phyloP scores from a whole-genome alignment of 1,140 invertebrate species.

The Gerris buenoi region DNA sequence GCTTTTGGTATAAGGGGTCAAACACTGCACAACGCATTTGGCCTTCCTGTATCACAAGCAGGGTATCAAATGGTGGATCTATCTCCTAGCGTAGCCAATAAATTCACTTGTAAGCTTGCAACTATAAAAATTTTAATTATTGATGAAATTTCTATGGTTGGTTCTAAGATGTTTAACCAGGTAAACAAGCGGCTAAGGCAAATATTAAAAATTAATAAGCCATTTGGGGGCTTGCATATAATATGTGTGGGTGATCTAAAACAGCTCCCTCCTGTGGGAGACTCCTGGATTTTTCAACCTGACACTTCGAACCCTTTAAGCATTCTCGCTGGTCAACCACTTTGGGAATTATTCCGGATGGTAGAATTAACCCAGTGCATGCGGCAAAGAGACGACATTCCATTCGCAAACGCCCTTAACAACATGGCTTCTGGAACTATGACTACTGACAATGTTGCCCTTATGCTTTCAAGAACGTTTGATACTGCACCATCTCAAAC shows the following conservation, averaged over 20 bases:
- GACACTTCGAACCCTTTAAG: background rate
- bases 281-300: conserved; percentile 9
- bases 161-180: conserved; percentile 19
- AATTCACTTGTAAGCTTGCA: conserved; percentile 16
- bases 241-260: conserved; percentile 20
- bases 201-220: conserved; percentile 23
- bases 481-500: background rate
- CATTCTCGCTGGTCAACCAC: background rate
- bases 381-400: background rate
- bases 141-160: conserved; percentile 31
- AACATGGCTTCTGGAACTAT: background rate
- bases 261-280: conserved; percentile 22
- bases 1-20: background rate
- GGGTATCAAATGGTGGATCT: background rate
- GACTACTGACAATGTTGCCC: background rate
- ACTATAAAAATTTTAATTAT: conserved; percentile 28
- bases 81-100: background rate
- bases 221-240: conserved; percentile 20
- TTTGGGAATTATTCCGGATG: conserved; percentile 12
- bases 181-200: conserved; percentile 25
- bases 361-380: background rate
- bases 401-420: background rate
- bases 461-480: background rate
- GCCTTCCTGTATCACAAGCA: background rate
- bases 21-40: background rate